These are phyloP conservation scores for Diogma glabrata DNA, from an alignment of 2,888 invertebrate species.

Conservation along the genomic window DNA sequence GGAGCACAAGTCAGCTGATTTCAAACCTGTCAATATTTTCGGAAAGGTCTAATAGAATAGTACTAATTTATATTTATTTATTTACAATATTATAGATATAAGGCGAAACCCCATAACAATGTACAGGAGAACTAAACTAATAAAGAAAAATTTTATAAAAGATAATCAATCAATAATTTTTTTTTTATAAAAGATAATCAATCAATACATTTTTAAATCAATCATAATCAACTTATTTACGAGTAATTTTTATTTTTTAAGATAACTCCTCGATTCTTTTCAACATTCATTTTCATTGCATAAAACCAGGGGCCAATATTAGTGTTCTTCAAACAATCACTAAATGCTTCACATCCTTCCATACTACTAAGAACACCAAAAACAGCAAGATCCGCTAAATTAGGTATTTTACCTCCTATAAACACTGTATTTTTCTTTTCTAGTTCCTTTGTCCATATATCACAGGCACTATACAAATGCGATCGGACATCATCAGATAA, in stretches of 20 bases:
- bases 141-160: no score
- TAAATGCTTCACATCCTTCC: conserved; percentile 84
- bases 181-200: no score
- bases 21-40: no score
- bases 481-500: conserved; percentile 79
- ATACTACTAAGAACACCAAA: conserved; percentile 86
- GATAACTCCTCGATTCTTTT: conserved; percentile 28
- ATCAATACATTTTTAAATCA: no score
- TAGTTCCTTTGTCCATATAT: conserved; percentile 64
- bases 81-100: no score
- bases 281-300: conserved; percentile 47
- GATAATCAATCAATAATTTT: no score
- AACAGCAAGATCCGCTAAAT: conserved; percentile 85
- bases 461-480: conserved; percentile 81
- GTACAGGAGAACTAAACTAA: no score
- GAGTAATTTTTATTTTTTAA: not conserved
- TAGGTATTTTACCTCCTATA: conserved; percentile 77
- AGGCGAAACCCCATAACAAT: no score
- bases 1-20: no score
- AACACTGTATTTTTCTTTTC: conserved; percentile 58
- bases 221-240: no score
- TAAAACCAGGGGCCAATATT: conserved; percentile 65
- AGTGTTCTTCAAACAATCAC: conserved; percentile 63
- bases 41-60: no score
- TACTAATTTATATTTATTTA: no score